Evolutionary conservation across 2,113 vertebrate species (phyloP), one percentile per base, ranked within the genome.

Genomic region (Leucosticte australis): DNA sequence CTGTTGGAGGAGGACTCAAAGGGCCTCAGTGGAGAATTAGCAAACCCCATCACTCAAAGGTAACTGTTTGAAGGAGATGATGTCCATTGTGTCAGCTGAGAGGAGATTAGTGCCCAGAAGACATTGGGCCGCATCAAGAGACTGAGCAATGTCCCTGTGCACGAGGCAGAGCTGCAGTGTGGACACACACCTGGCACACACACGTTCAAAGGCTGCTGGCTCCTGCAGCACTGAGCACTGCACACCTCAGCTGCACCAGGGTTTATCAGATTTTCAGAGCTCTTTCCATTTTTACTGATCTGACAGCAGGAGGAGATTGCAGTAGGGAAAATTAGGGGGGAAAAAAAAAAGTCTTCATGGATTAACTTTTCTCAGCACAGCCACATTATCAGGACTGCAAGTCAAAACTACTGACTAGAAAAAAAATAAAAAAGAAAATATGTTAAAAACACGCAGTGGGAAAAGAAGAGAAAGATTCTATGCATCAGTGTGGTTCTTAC

Each of bases 271-370:
- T 69, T 83, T 74, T 56, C 37, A 60, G 44, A 52, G 5, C 6
- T 91, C 39, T 7, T 26, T 57, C 63, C 15, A 13, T 39, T 65
- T 68, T 60, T 23, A 67, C 18, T 73, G 28, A 22, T 42, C 56
- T 75, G 31, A 47, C 26, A 39, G 18, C 4, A 60, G 9, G 30
- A 87, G 5, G 23, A 62, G 8, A 10, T 20, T 74, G 15, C 11
- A 52, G 17, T 18, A 59, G 27, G 26, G 44, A 49, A 60, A 69
- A 27, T 12, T 15, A 33, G 3, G 7, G 2, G 9, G 16, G 5
- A 1, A 7, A n/a, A 26, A 5, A 41, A 21, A 4, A 3, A 2
- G n/a, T 20, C 37, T 55, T 1, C 11, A 15, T 44, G 24, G 35
- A 23, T 83, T 76, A 52, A 28, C 22, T 73, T 87, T 88, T 77